A percentile compares a stretch with the other conserved stretches of the same genome.
Evolutionary conservation across 2,888 invertebrate genomes (phyloP).

Genomic region (Hirtodrosophila confusa): DNA sequence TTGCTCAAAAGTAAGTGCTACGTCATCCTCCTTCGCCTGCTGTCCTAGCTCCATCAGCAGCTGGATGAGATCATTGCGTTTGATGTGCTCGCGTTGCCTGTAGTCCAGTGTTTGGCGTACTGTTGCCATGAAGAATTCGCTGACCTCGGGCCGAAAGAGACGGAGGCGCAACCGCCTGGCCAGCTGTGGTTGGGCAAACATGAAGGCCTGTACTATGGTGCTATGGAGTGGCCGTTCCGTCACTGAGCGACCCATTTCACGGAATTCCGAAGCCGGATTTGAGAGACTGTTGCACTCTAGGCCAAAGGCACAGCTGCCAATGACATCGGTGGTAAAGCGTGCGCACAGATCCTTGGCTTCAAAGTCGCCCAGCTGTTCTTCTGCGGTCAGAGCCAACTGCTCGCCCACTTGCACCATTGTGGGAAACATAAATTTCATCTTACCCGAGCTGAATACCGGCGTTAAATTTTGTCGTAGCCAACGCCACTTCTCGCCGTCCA

Average conservation of each 20-base stretch:
- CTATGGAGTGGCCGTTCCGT: conserved; percentile 35
- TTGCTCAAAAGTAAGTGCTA: conserved; percentile 81
- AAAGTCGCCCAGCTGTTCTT: conserved; percentile 55
- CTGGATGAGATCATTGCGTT: conserved; percentile 84
- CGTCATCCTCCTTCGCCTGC: not conserved
- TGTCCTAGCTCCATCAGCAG: conserved; percentile 59
- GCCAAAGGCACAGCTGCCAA: conserved; percentile 85
- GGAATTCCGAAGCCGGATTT: conserved; percentile 82
- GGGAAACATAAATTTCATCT: conserved; percentile 85
- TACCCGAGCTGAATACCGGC: conserved; percentile 85
- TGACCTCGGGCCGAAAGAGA: conserved; percentile 56
- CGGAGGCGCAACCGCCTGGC: conserved; percentile 56
- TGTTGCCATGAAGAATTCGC: conserved; percentile 76
- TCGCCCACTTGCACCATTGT: conserved; percentile 67
- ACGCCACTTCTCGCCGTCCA: conserved; percentile 84
- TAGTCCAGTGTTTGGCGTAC: conserved; percentile 83
- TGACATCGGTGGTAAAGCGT: conserved; percentile 85
- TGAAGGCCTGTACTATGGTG: conserved; percentile 46
- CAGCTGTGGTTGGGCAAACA: conserved; percentile 52
- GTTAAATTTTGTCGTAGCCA: conserved; percentile 84
- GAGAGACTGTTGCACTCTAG: conserved; percentile 84
- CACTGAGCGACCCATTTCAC: conserved; percentile 61
- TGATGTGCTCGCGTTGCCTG: conserved; percentile 74
- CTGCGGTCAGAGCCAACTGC: conserved; percentile 18
- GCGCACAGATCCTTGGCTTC: conserved; percentile 84